These are phyloP conservation scores for Pluvialis apricaria DNA, from an alignment of 2,113 vertebrate genomes.

Conservation along the genomic window DNA sequence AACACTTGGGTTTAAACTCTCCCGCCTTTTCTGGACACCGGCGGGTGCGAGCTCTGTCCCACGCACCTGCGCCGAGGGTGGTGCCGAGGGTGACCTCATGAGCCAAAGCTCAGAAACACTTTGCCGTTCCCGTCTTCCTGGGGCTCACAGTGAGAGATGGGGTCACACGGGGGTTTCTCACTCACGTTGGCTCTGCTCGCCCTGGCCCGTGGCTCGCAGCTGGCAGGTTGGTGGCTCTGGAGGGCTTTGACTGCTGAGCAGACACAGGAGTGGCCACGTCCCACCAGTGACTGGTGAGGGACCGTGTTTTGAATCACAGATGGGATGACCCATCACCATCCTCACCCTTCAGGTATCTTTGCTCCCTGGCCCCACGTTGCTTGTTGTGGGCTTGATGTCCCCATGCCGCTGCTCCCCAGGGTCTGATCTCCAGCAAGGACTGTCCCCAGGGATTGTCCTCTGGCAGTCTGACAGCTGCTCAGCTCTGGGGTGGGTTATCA, in stretches of 20 bases:
- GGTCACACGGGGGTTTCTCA: rapidly evolving
- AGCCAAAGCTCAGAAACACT: background rate
- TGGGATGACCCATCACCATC: background rate
- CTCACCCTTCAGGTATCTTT: background rate
- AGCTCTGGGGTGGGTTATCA: background rate
- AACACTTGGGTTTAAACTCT: background rate
- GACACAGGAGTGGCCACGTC: background rate
- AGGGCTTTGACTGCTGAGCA: background rate
- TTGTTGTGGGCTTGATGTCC: background rate
- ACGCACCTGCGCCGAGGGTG: rapidly evolving
- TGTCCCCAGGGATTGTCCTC: background rate
- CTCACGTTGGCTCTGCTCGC: rapidly evolving
- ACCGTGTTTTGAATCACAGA: background rate
- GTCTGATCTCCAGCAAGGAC: background rate
- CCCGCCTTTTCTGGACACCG: background rate
- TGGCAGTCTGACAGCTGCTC: background rate
- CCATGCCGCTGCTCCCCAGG: background rate
- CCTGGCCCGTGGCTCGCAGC: rapidly evolving
- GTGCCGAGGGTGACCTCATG: rapidly evolving
- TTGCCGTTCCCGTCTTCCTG: rapidly evolving
- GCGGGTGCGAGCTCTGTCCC: rapidly evolving
- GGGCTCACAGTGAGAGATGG: rapidly evolving
- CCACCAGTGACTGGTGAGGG: background rate
- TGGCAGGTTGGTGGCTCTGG: background rate
- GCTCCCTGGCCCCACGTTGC: rapidly evolving